A percentile compares a stretch with the other conserved stretches of the same genome.
phyloP scores from a whole-genome alignment of 2,888 invertebrate species.

The Hylaea fasciaria region DNA sequence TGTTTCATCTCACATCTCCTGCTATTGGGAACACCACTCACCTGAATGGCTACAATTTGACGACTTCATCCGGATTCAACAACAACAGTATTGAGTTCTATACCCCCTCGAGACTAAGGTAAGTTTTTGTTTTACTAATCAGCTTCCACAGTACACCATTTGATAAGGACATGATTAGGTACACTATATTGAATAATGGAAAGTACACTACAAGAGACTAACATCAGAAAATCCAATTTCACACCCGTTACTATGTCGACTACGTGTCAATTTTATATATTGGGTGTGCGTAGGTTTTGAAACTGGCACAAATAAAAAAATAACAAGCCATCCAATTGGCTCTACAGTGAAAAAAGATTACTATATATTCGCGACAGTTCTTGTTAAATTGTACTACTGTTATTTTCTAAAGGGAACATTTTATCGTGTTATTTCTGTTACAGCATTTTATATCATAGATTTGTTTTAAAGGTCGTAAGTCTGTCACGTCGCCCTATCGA shows the following conservation, averaged over 20 bases:
- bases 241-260: too few relatives aligned
- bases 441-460: slow-evolving; percentile 41
- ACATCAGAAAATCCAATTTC: too few relatives aligned
- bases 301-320: not conserved
- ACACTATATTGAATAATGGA: not conserved
- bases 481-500: slow-evolving; percentile 23
- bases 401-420: slow-evolving; percentile 16
- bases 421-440: slow-evolving; percentile 47
- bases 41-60: slow-evolving; percentile 31
- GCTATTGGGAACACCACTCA: slow-evolving; percentile 37
- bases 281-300: not conserved
- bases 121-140: slow-evolving; percentile 59
- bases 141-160: slow-evolving; percentile 38
- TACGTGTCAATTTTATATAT: not conserved
- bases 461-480: slow-evolving; percentile 35
- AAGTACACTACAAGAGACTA: too few relatives aligned
- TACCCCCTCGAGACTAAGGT: slow-evolving; percentile 76
- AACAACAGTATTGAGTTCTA: slow-evolving; percentile 66
- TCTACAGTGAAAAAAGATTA: not conserved
- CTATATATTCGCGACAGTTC: not conserved
- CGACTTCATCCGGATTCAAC: slow-evolving; percentile 38
- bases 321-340: not conserved
- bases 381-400: not conserved
- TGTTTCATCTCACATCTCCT: slow-evolving; percentile 58
- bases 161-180: not conserved